Evolutionary conservation across 2,113 vertebrate genomes (phyloP).

Genomic region (Mormyrus iriodes): DNA sequence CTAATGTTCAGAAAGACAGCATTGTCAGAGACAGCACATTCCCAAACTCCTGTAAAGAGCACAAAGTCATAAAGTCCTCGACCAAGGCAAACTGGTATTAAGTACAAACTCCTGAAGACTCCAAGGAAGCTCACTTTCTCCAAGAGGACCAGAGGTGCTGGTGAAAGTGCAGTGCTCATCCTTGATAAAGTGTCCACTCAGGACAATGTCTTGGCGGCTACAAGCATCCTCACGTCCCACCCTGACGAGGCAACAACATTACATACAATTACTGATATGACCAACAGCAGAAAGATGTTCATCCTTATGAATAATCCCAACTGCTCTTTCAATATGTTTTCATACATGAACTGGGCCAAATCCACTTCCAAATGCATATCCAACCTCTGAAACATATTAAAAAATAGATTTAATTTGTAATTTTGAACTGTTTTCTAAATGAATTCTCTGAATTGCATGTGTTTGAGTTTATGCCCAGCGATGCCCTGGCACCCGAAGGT

Average conservation of each 20-base stretch:
- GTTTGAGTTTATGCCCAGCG: background rate
- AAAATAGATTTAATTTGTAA: background rate
- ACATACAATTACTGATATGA: background rate
- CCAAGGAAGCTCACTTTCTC: slow-evolving; percentile 67
- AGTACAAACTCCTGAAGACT: background rate
- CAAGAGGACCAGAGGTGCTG: slow-evolving; percentile 68
- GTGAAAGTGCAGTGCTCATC: slow-evolving; percentile 94
- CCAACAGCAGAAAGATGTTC: background rate
- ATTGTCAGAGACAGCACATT: background rate
- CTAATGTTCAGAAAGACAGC: slow-evolving; percentile 10
- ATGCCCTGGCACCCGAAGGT: background rate
- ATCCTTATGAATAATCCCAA: background rate
- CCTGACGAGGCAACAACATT: slow-evolving; percentile 48
- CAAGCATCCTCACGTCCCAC: slow-evolving; percentile 88
- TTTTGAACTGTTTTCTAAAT: background rate
- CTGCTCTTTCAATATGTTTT: background rate
- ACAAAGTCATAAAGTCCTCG: background rate
- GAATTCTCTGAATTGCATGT: background rate
- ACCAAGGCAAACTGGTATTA: background rate
- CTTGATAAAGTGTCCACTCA: slow-evolving; percentile 92
- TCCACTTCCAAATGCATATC: background rate
- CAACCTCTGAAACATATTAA: background rate
- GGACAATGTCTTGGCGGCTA: slow-evolving; percentile 91
- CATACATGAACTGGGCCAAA: background rate
- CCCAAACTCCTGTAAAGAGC: background rate